Percentiles rank a stretch among this genome's conserved stretches.
Evolutionary conservation across 2,113 vertebrate species (phyloP).

Genomic region (Lates calcarifer): DNA sequence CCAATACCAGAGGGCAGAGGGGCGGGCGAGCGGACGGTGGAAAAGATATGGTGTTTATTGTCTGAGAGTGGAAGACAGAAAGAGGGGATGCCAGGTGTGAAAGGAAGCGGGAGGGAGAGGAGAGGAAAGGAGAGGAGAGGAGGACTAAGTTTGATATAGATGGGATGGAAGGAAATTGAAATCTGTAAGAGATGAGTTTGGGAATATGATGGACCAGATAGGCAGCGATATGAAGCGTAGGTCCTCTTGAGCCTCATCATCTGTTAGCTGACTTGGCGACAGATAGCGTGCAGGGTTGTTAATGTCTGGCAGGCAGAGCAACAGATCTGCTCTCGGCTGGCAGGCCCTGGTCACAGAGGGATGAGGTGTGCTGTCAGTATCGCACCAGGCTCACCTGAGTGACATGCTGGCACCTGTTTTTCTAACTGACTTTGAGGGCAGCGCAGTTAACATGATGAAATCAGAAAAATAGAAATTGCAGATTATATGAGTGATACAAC

Average conservation of each 20-base stretch:
- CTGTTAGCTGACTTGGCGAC: constrained; percentile 50
- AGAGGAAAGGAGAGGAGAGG: not conserved
- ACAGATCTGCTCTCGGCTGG: constrained; percentile 35
- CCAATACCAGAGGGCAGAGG: constrained; percentile 34
- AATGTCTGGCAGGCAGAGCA: constrained; percentile 46
- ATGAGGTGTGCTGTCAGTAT: constrained; percentile 51
- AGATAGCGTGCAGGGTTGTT: constrained; percentile 27
- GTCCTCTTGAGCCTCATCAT: constrained; percentile 17
- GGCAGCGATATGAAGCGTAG: constrained; percentile 2
- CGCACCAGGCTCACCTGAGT: constrained; percentile 2
- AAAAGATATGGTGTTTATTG: constrained; percentile 59
- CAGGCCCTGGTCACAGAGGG: not conserved
- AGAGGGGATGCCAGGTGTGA: constrained; percentile 5
- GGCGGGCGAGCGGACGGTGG: not conserved
- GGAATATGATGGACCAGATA: not conserved
- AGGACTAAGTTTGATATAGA: too few relatives aligned
- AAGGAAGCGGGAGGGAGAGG: not conserved
- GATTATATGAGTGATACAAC: not conserved
- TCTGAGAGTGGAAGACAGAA: constrained; percentile 25
- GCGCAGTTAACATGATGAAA: not conserved
- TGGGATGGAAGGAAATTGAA: not conserved
- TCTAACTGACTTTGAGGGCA: not conserved
- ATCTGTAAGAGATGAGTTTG: not conserved
- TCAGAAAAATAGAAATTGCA: not conserved
- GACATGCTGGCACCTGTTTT: not conserved